Percentiles rank a stretch among this genome's conserved stretches.
phyloP scores from a whole-genome alignment of 2,888 invertebrate genomes.

The Ellobium chinense region DNA sequence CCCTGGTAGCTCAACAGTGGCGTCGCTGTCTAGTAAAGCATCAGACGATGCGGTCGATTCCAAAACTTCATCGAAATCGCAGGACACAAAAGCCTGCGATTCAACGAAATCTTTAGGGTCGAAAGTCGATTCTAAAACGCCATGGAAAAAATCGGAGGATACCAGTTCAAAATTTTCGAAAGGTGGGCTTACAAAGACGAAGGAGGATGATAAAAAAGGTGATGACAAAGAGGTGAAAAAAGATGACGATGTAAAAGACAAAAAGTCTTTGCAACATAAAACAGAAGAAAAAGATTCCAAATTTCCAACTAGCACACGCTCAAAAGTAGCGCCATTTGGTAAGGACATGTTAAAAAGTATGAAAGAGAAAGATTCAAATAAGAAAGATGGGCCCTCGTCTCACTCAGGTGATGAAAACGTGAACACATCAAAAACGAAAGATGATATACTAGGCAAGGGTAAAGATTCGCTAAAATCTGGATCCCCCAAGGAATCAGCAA shows the following conservation, averaged over 20 bases:
- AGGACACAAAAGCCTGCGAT: background rate
- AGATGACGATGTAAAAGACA: background rate
- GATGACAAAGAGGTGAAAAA: background rate
- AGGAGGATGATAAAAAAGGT: background rate
- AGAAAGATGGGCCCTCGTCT: background rate
- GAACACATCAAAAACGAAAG: conserved; percentile 7
- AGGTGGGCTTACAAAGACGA: background rate
- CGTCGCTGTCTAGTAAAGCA: conserved; percentile 9
- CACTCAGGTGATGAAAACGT: background rate
- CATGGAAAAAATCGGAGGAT: background rate
- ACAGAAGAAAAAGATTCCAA: background rate
- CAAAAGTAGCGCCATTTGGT: conserved; percentile 26
- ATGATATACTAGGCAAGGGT: too few species aligned
- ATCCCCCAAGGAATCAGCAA: background rate
- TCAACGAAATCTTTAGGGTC: background rate
- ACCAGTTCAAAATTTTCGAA: background rate
- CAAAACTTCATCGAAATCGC: background rate
- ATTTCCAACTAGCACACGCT: background rate
- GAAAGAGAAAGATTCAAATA: conserved; percentile 28
- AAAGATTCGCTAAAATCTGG: background rate
- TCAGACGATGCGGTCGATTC: background rate
- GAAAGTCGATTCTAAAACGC: conserved; percentile 3
- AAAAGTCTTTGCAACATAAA: background rate
- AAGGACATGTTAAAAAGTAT: conserved; percentile 29
- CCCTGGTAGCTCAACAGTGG: background rate